Evolutionary conservation across 2,888 invertebrate species (phyloP).

Genomic region (Eristalis arbustorum): DNA sequence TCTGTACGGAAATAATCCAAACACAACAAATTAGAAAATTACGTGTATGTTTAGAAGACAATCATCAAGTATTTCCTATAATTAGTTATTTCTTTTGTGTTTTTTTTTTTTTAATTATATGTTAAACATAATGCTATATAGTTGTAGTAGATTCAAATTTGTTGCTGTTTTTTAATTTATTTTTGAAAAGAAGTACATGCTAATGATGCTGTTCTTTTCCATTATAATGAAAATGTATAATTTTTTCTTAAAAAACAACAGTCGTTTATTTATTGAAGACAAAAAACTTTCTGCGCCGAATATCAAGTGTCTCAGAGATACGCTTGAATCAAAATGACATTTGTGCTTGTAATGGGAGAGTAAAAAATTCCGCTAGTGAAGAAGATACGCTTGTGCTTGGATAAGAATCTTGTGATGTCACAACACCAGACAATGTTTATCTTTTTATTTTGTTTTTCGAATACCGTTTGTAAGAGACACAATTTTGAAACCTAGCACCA

Average conservation of each 20-base stretch:
- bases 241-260: not conserved
- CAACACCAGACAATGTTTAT: conserved; percentile 29
- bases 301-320: conserved; percentile 30
- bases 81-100: conserved; percentile 18
- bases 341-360: conserved; percentile 3
- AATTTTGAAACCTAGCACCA: conserved; percentile 7
- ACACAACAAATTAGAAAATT: not conserved
- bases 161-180: conserved; percentile 46
- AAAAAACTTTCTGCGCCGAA: conserved; percentile 1
- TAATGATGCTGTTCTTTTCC: not conserved
- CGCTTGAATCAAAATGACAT: conserved; percentile 6
- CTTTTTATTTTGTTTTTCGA: not conserved
- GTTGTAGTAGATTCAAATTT: conserved; percentile 44
- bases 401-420: conserved; percentile 47
- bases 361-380: no score
- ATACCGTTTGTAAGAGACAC: conserved; percentile 1
- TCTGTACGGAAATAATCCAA: not conserved
- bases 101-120: conserved; percentile 9
- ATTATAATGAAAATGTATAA: no score
- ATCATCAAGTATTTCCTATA: conserved; percentile 30
- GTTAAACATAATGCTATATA: conserved; percentile 37
- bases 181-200: conserved; percentile 7
- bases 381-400: conserved; percentile 26
- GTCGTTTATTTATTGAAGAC: not conserved
- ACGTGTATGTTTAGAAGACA: conserved; percentile 7